phyloP scores from a whole-genome alignment of 2,888 invertebrate genomes.

The Melieria picta region DNA sequence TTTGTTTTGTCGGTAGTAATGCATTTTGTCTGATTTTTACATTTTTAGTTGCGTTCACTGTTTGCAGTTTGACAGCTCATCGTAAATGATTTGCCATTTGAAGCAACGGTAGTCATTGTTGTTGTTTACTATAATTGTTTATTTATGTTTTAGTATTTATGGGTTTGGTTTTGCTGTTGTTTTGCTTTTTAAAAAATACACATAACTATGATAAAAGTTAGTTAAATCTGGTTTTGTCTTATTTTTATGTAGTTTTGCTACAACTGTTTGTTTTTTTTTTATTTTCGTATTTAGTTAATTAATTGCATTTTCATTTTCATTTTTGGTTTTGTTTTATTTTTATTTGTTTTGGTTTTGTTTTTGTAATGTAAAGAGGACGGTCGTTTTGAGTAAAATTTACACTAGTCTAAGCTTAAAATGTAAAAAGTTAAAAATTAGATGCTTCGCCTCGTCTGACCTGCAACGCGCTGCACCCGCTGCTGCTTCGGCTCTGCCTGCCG shows the following conservation, averaged over 20 bases:
- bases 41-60: not conserved
- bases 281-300: conserved; percentile 1
- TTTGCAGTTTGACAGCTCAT: too few relatives aligned
- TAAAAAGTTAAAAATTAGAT: conserved; percentile 35
- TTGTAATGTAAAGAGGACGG: conserved; percentile 40
- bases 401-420: conserved; percentile 36
- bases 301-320: conserved; percentile 1
- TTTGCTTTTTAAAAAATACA: conserved; percentile 19
- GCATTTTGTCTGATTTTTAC: too few relatives aligned
- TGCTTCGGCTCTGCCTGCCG: too few relatives aligned
- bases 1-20: too few relatives aligned
- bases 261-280: not conserved
- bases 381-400: conserved; percentile 36
- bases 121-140: not conserved
- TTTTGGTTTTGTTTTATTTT: not conserved
- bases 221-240: conserved; percentile 13
- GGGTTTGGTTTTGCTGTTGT: not conserved
- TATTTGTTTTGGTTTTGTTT: conserved; percentile 20
- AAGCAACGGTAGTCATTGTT: too few relatives aligned
- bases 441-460: not conserved
- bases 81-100: too few relatives aligned
- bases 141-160: not conserved
- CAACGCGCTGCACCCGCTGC: too few relatives aligned
- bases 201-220: conserved; percentile 32
- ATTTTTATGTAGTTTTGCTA: conserved; percentile 13